Evolutionary conservation across 2,797 vertebrate species (phyloP).

Genomic region (Syndactyla subalaris): DNA sequence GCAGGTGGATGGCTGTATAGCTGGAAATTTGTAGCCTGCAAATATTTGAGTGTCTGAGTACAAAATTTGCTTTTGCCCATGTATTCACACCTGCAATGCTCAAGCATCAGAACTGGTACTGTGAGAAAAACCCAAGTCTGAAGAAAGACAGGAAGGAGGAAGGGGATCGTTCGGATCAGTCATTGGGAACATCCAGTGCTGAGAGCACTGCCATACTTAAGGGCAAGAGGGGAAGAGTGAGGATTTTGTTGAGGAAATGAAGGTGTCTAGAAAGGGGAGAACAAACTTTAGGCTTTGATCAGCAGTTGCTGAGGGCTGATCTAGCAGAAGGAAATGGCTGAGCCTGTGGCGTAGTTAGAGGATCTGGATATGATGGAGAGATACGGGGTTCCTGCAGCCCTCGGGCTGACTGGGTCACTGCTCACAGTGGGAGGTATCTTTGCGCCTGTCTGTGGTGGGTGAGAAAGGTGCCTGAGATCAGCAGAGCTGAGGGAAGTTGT

Average conservation of each 20-base stretch:
- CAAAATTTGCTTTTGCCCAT: not conserved
- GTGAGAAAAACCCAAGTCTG: not conserved
- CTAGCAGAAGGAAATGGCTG: not conserved
- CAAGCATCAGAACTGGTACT: not conserved
- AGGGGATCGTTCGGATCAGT: not conserved
- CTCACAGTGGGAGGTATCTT: not conserved
- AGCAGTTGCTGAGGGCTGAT: not conserved
- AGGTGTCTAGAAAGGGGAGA: not conserved
- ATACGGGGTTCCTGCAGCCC: not conserved
- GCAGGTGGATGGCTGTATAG: not conserved
- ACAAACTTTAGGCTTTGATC: not conserved
- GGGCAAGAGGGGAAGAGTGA: not conserved
- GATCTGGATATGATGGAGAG: not conserved
- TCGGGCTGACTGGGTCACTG: not conserved
- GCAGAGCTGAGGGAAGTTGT: not conserved
- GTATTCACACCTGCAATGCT: not conserved
- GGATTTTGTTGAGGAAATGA: not conserved
- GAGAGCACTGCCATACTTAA: not conserved
- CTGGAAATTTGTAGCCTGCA: not conserved
- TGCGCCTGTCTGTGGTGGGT: not conserved
- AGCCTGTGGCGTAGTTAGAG: rapidly evolving
- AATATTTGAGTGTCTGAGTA: not conserved
- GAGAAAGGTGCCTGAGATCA: not conserved
- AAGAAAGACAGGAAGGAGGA: not conserved
- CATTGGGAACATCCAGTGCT: not conserved